Evolutionary conservation across 1,140 invertebrate species (phyloP), one percentile per base, ranked within the genome.

Genomic region (Diabrotica virgifera): DNA sequence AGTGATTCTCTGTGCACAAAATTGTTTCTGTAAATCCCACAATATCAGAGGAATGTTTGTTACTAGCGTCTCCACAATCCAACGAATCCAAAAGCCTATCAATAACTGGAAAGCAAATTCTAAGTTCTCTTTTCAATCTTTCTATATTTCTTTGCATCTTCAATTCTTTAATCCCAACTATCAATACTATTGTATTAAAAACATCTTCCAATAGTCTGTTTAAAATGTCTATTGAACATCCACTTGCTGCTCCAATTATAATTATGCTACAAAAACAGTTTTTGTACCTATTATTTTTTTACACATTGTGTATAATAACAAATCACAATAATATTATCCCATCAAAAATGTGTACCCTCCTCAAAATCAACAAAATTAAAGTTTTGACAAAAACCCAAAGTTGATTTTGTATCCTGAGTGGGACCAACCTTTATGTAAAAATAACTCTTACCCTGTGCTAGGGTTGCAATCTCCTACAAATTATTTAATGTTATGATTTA

Each of bases 111-210:
- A 87, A 90, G 70, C 87, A 89, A 72, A 89, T 86, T 71, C 90
- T 84, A 59, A 93, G 81, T 69, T 93, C 91, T 77, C 86, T 84
- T 75, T 93, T 93, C 14, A 93, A 80, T 74, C 89, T 84, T 73
- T 94, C 92, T 52, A 92, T 80, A 79, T 91, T 93, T 73, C 89
- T 86, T 46, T 89, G 83, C 66, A 82, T 86, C 69, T 87, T 86
- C 14, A 94, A 78, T 71, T 92, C 89, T 64, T 93, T 90, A 6
- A 90, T 83, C 10, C 93, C 91, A 70, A 90, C 86, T 63, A 88
- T 85, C 50, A 94, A 82, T 8, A 94, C 83, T 83, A 94, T 87
- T 3, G 87, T 82, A 74, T 89, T 85, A 75, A 92, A 91, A 50
- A 91, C 83, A 50, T 85, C 83, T 50, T 89, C 85, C n/a, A 94